Evolutionary conservation across 2,797 vertebrate species (phyloP), one percentile per base, ranked within the genome.

Genomic region (Hipposideros larvatus): DNA sequence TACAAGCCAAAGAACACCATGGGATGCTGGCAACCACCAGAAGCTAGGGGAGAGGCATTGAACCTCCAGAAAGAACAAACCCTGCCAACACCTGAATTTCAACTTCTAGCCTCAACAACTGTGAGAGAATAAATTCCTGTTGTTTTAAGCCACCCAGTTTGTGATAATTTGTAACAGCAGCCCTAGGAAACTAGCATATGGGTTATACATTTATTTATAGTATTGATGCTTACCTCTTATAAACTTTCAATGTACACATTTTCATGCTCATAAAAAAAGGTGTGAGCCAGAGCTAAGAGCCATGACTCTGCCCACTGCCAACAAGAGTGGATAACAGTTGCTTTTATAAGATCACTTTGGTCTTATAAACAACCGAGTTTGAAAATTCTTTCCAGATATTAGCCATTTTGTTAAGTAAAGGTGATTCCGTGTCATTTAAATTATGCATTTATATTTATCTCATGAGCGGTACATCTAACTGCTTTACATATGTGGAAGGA

Each of bases 291-390:
- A 22, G 34, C 19, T 85, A 65, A 63, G 48, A 24, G 48, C 61
- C 0, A 0, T 71, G 48, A 59, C 22, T 73, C 53, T 95, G 55
- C 18, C 66, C 43, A 53, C 22, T 90, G 71, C 80, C 87, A 73
- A 73, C 80, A 87, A 51, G 31, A 57, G 46, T 11, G 59, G 11
- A 70, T 93, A 71, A 22, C 22, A 53, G 37, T 91, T 93, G 55
- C 75, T 96, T 92, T 84, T 77, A 73, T 78, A 61, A 90, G 93
- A 82, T 71, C 37, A 94, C 83, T 94, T 85, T 87, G 77, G 51
- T 95, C 63, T 90, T 85, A 66, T 66, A 90, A 70, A 91, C 43
- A 95, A 63, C 87, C 9, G 26, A 31, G 66, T 66, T 90, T 86
- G 53, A 79, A 74, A 59, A 86, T 46, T 53, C 43, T 46, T 90